Conservation (phyloP, 2,797 vertebrate species). For the Benthosema pterotum region DNA sequence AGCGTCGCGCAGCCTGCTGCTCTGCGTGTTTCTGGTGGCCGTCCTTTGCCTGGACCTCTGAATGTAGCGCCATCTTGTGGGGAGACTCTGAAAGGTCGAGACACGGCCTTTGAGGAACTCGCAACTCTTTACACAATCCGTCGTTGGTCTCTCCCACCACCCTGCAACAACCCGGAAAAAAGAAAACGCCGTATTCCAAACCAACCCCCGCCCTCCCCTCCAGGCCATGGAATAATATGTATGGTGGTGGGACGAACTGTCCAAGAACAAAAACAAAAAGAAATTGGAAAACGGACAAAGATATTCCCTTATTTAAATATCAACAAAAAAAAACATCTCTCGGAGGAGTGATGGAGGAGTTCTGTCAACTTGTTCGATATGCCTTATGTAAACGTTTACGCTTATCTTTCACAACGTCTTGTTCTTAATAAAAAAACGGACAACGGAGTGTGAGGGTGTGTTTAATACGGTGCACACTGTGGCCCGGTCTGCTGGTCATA, state of each 20-base stretch:
- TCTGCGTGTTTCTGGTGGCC: conserved; percentile 81
- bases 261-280: conserved; percentile 34
- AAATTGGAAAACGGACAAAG: conserved; percentile 80
- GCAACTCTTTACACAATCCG: conserved; percentile 79
- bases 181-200: conserved; percentile 60
- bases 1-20: conserved; percentile 72
- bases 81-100: conserved; percentile 79
- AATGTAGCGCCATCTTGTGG: conserved; percentile 87
- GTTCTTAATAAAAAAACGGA: conserved; percentile 70
- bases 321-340: conserved; percentile 78
- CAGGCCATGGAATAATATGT: conserved; percentile 65
- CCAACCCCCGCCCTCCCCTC: too few species aligned
- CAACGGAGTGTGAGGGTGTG: conserved; percentile 67
- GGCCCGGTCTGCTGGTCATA: conserved; percentile 42
- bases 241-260: conserved; percentile 59
- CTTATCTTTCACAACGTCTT: conserved; percentile 90
- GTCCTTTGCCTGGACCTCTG: conserved; percentile 88
- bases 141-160: conserved; percentile 58
- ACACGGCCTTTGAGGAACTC: conserved; percentile 80
- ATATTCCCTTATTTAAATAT: conserved; percentile 85
- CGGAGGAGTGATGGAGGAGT: conserved; percentile 86
- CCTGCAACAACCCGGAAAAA: conserved; percentile 43
- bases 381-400: conserved; percentile 94
- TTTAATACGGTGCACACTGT: conserved; percentile 74
- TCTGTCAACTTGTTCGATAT: conserved; percentile 95